These are phyloP conservation scores for Aspidiotus destructor DNA, from an alignment of 2,888 invertebrate species.

Conservation along the genomic window DNA sequence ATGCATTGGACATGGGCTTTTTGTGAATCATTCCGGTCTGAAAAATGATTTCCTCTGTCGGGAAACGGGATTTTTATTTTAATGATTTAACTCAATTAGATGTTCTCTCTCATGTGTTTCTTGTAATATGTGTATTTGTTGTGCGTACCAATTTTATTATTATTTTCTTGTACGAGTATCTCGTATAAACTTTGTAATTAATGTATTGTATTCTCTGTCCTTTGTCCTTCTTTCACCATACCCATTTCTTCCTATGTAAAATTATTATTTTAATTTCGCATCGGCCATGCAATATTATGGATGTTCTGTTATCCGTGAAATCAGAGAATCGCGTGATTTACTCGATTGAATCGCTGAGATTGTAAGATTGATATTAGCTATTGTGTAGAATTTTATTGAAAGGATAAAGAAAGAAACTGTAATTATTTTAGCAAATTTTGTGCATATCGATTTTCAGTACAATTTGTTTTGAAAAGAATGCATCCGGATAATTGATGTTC, in stretches of 20 bases:
- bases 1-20: slow-evolving; percentile 88
- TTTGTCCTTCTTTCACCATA: neutral
- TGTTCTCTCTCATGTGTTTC: neutral
- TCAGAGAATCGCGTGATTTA: too few species aligned
- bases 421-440: neutral
- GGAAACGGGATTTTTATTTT: too few species aligned
- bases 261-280: too few species aligned
- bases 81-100: too few species aligned
- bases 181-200: slow-evolving; percentile 30
- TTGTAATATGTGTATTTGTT: neutral
- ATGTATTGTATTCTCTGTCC: slow-evolving; percentile 22
- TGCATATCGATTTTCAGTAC: slow-evolving; percentile 2
- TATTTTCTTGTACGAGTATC: slow-evolving; percentile 3
- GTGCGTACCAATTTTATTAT: slow-evolving; percentile 10
- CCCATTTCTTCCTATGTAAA: too few species aligned
- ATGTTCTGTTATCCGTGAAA: too few species aligned
- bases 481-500: too few species aligned
- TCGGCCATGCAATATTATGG: too few species aligned
- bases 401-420: neutral
- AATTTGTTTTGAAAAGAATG: neutral
- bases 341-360: too few species aligned
- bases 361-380: too few species aligned
- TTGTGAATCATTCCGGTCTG: slow-evolving; percentile 50
- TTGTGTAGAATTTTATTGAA: too few species aligned
- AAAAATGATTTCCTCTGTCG: too few species aligned